A percentile compares a stretch with the other conserved stretches of the same genome.
These are phyloP conservation scores for Papilio gigon DNA, from an alignment of 2,888 invertebrate species.

Conservation along the genomic window DNA sequence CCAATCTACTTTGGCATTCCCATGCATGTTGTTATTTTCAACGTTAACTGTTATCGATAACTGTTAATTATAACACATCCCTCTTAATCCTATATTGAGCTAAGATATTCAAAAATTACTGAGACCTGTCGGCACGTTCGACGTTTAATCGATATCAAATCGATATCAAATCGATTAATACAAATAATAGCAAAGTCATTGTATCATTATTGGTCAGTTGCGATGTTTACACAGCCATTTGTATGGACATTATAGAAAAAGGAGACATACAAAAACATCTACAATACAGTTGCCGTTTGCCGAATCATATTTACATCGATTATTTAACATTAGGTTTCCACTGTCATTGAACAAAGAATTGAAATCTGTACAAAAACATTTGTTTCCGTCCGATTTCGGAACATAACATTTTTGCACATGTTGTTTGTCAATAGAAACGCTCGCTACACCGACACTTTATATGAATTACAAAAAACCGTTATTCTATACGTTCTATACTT, in stretches of 20 bases:
- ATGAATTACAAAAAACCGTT: conserved; percentile 1
- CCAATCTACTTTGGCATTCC: conserved; percentile 41
- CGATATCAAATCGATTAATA: conserved; percentile 12
- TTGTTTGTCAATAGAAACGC: too few relatives aligned
- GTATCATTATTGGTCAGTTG: conserved; percentile 30
- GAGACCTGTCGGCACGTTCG: conserved; percentile 24
- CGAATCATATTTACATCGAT: neutral
- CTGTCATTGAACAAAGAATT: too few relatives aligned
- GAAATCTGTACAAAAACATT: neutral
- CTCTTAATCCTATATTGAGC: conserved; percentile 67
- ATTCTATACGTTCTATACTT: neutral
- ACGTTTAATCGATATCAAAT: neutral
- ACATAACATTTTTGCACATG: too few relatives aligned
- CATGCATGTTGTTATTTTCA: conserved; percentile 17
- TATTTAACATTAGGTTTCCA: too few relatives aligned
- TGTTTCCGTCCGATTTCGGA: too few relatives aligned
- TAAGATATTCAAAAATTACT: conserved; percentile 57
- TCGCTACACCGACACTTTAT: neutral
- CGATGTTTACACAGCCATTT: conserved; percentile 41
- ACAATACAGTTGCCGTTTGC: neutral
- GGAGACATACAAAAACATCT: conserved; percentile 18
- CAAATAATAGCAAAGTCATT: conserved; percentile 26
- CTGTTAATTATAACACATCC: conserved; percentile 8
- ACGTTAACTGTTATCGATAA: conserved; percentile 23
- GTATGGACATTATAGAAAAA: conserved; percentile 36